A percentile compares a stretch with the other conserved stretches of the same genome.
These are phyloP conservation scores for Sylvilagus floridanus DNA, from an alignment of 2,797 vertebrate species.

Conservation along the genomic window DNA sequence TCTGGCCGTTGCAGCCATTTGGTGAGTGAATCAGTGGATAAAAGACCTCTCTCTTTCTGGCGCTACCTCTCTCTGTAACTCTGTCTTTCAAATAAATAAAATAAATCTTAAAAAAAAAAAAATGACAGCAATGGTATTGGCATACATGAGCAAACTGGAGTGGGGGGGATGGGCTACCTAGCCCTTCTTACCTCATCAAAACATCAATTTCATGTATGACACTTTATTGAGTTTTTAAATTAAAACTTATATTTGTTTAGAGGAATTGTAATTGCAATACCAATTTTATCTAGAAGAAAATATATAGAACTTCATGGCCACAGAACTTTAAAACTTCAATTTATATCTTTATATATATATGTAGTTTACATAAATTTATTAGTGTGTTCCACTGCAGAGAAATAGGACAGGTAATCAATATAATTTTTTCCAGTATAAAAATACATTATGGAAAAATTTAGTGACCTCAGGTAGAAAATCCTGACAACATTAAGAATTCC, in stretches of 20 bases:
- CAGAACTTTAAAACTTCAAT: slow-evolving; percentile 25
- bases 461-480: slow-evolving; percentile 29
- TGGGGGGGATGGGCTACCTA: neutral
- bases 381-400: neutral
- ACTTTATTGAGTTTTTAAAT: slow-evolving; percentile 33
- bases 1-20: too few species aligned
- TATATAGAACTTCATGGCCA: neutral
- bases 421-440: slow-evolving; percentile 52
- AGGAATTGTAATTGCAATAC: neutral
- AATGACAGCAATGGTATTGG: neutral
- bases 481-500: neutral
- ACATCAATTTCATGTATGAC: neutral
- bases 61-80: too few species aligned
- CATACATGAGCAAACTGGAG: neutral
- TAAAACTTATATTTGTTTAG: slow-evolving; percentile 15
- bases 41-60: too few species aligned
- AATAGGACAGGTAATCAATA: neutral
- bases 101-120: too few species aligned
- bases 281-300: slow-evolving; percentile 26
- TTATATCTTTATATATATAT: neutral
- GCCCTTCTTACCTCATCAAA: neutral
- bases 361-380: neutral
- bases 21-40: too few species aligned
- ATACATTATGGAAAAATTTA: slow-evolving; percentile 46
- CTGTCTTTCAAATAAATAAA: too few species aligned